Evolutionary conservation across 2,888 invertebrate genomes (phyloP).

Genomic region (Diaphora mendica): DNA sequence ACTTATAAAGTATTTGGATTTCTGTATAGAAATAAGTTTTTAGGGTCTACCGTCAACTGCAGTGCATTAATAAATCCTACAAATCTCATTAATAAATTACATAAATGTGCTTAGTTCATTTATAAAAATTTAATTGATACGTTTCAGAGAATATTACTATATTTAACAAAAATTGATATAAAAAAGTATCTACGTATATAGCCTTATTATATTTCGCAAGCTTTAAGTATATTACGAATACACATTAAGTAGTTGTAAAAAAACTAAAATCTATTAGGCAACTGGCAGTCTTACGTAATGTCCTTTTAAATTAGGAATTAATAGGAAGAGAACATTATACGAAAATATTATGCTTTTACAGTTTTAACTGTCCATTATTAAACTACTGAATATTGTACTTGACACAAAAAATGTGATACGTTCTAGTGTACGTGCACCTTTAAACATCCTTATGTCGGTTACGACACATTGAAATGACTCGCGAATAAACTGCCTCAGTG

Average conservation of each 20-base stretch:
- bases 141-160: neutral
- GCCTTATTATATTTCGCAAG: constrained; percentile 42
- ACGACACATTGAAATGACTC: constrained; percentile 6
- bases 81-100: neutral
- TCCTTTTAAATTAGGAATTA: constrained; percentile 1
- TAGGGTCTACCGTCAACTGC: neutral
- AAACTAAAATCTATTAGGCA: constrained; percentile 54
- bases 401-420: neutral
- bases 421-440: neutral
- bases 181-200: constrained; percentile 25
- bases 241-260: constrained; percentile 38
- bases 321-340: neutral
- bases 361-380: neutral
- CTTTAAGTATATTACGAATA: constrained; percentile 17
- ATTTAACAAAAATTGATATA: neutral
- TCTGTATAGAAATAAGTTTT: neutral
- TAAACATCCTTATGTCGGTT: neutral
- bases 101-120: neutral
- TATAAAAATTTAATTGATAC: neutral
- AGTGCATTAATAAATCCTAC: neutral
- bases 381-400: neutral
- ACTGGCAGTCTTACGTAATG: constrained; percentile 54
- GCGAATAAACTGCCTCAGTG: constrained; percentile 10
- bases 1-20: neutral
- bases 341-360: neutral